These are phyloP conservation scores for Corvus moneduloides DNA, from an alignment of 2,113 vertebrate species.

Conservation along the genomic window DNA sequence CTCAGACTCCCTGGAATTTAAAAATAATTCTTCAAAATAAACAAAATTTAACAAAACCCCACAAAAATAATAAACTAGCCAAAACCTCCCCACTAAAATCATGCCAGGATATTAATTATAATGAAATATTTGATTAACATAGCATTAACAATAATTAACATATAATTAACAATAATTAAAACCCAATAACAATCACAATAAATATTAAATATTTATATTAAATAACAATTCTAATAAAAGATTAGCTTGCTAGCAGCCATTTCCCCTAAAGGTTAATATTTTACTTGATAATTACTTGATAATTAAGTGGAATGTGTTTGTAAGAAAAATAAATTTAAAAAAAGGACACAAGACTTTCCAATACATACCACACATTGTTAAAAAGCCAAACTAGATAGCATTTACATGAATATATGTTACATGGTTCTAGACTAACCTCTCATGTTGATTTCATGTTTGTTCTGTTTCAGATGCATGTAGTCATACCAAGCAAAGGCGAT, in stretches of 20 bases:
- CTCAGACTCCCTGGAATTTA: not conserved
- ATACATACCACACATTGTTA: not conserved
- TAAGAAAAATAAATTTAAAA: not conserved
- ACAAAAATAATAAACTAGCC: not conserved
- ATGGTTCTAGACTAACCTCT: not conserved
- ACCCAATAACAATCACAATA: not conserved
- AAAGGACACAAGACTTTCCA: not conserved
- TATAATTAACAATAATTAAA: not conserved
- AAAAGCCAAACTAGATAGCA: not conserved
- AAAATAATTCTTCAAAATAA: not conserved
- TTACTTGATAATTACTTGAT: not conserved
- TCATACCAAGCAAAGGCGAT: not conserved
- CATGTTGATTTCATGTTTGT: not conserved
- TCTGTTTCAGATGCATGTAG: not conserved
- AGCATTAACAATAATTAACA: not conserved
- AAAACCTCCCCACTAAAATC: not conserved
- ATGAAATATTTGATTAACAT: not conserved
- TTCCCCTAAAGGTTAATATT: not conserved
- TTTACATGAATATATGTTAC: not conserved
- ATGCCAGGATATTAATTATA: not conserved
- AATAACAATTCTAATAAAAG: not conserved
- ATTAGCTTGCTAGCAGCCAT: not conserved
- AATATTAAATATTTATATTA: not conserved
- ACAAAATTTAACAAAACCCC: not conserved
- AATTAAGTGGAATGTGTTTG: not conserved